These are phyloP conservation scores for Agrypnia vestita DNA, from an alignment of 1,140 invertebrate species.

Conservation along the genomic window DNA sequence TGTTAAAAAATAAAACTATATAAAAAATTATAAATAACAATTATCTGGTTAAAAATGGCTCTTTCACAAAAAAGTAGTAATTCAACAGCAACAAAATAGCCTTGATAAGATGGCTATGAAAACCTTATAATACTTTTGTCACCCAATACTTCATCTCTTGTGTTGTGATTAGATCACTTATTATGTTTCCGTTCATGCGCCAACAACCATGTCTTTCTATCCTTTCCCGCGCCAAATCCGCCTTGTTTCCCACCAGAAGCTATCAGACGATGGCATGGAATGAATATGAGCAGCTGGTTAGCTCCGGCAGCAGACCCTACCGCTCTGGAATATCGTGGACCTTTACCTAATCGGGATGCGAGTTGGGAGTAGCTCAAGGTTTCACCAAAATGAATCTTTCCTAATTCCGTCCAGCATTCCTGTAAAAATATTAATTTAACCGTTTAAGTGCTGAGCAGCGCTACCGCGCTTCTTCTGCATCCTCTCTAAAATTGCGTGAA, in stretches of 20 bases:
- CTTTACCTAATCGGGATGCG: slow-evolving; percentile 65
- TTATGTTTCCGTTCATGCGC: slow-evolving; percentile 65
- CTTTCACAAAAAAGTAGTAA: no score
- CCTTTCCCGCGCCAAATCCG: slow-evolving; percentile 66
- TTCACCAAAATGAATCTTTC: slow-evolving; percentile 65
- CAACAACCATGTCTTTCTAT: slow-evolving; percentile 67
- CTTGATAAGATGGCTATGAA: no score
- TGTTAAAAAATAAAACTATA: no score
- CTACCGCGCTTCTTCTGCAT: no score
- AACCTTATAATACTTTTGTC: no score
- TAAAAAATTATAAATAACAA: no score
- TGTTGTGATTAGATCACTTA: slow-evolving; percentile 7
- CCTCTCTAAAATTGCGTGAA: no score
- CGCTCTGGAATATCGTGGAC: slow-evolving; percentile 65
- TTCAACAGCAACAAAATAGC: no score
- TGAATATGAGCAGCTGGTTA: slow-evolving; percentile 66
- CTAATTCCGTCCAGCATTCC: slow-evolving; percentile 67
- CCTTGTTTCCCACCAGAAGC: slow-evolving; percentile 64
- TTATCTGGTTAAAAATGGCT: no score
- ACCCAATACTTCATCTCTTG: no score
- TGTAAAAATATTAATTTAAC: slow-evolving; percentile 55
- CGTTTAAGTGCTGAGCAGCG: no score
- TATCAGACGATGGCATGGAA: slow-evolving; percentile 68
- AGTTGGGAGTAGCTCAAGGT: slow-evolving; percentile 67
- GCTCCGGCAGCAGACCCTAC: slow-evolving; percentile 68